Evolutionary conservation across 2,888 invertebrate genomes (phyloP).

Genomic region (Melolontha melolontha): DNA sequence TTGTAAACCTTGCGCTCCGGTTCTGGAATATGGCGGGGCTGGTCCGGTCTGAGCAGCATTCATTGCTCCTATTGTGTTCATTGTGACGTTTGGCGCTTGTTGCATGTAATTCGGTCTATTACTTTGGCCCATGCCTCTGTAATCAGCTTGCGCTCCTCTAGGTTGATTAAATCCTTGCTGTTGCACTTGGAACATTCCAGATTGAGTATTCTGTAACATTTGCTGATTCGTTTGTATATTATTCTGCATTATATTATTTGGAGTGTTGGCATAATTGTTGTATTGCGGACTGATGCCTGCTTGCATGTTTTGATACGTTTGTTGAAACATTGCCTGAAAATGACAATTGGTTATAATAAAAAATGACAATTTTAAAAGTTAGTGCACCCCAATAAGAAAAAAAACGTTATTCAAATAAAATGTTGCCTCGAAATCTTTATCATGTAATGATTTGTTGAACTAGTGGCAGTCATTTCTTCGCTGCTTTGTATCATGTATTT

Average conservation of each 20-base stretch:
- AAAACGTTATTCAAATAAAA: too few species aligned
- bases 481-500: too few species aligned
- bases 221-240: constrained; percentile 61
- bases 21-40: constrained; percentile 83
- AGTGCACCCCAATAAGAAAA: too few species aligned
- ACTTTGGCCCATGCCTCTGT: constrained; percentile 61
- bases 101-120: constrained; percentile 69
- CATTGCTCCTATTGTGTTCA: constrained; percentile 79
- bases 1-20: constrained; percentile 55
- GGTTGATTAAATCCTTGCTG: constrained; percentile 70
- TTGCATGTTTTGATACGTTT: constrained; percentile 73
- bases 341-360: neutral
- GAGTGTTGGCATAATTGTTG: constrained; percentile 71
- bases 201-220: constrained; percentile 58
- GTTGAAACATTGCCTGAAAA: constrained; percentile 70
- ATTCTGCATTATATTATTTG: constrained; percentile 59
- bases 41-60: constrained; percentile 70
- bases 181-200: constrained; percentile 63
- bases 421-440: too few species aligned
- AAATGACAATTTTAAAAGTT: too few species aligned
- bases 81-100: constrained; percentile 86
- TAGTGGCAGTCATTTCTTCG: too few species aligned
- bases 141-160: constrained; percentile 64
- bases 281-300: constrained; percentile 75
- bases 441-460: too few species aligned